Evolutionary conservation across 2,888 invertebrate species (phyloP), one percentile per base, ranked within the genome.

Genomic region (Metacarcinus magister): DNA sequence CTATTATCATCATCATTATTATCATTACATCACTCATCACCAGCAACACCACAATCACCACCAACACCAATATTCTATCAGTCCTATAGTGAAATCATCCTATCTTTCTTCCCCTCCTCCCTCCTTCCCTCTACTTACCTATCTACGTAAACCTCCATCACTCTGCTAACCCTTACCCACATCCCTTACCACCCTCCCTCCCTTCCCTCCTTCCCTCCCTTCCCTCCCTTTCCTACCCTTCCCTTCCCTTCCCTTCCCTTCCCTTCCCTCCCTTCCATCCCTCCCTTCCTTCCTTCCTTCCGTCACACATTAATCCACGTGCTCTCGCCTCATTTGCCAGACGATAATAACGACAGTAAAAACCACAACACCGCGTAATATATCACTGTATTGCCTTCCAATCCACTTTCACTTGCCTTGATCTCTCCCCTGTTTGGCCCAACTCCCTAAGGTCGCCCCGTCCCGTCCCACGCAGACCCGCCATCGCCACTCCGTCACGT

Each of bases 321-420:
- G 67, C 4, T 67, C 16, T 23, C 19, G n/a, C 16, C 19, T 67
- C 67, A 1, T 23, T 67, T 67, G n/a, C 67, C 19, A 67, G 23
- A 67, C 67, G 67, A 67, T 67, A 67, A 67, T 67, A 67, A 16
- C 67, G 67, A 4, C 67, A 67, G n/a, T 23, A 67, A 67, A 67
- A 67, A 67, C 19, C 67, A 67, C 67, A 67, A 16, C 67, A 67
- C n/a, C 10, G 19, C 92, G 43, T 92, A 75, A 82, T 82, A 92
- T 95, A 44, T 82, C 92, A 95, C 82, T 95, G 82, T 95, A 95
- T 95, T 95, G 92, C 82, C 87, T 75, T 54, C 54, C 93, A 93
- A 82, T 95, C 87, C 93, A 82, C 95, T 95, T 95, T 54, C 93
- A 95, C 92, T 93, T 93, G 87, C 95, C 92, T 54, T 93, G 92